phyloP scores from a whole-genome alignment of 2,113 vertebrate species.

The Ceyx cyanopectus region DNA sequence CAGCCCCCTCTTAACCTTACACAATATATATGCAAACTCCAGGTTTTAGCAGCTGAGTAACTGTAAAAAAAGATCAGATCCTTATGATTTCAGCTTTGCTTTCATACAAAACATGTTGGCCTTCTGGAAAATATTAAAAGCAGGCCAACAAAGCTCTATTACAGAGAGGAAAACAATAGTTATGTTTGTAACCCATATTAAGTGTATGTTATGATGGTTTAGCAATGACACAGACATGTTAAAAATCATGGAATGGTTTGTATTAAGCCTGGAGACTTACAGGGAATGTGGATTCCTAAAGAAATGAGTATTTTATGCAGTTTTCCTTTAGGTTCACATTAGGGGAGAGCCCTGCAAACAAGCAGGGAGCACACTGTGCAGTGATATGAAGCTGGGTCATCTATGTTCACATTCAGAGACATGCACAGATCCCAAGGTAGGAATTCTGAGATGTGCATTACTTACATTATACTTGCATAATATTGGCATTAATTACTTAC shows the following conservation, averaged over 20 bases:
- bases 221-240: slow-evolving; percentile 50
- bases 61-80: slow-evolving; percentile 37
- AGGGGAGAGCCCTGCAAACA: background rate
- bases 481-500: too few relatives aligned
- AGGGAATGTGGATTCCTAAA: slow-evolving; percentile 43
- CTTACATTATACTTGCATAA: too few relatives aligned
- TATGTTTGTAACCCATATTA: slow-evolving; percentile 73
- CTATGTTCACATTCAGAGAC: background rate
- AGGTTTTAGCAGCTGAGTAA: slow-evolving; percentile 30
- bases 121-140: slow-evolving; percentile 79
- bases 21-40: background rate
- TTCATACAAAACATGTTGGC: slow-evolving; percentile 59
- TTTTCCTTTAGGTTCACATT: slow-evolving; percentile 23
- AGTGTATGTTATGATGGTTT: slow-evolving; percentile 22
- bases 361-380: background rate
- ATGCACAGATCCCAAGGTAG: background rate
- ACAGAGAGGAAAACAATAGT: slow-evolving; percentile 73
- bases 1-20: background rate
- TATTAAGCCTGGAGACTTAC: slow-evolving; percentile 53
- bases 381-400: background rate
- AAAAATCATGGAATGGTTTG: slow-evolving; percentile 60
- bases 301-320: background rate
- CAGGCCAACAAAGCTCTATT: slow-evolving; percentile 71
- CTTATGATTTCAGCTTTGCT: slow-evolving; percentile 57
- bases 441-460: background rate